Base-by-base conservation (phyloP, 2,113 vertebrate genomes). In the Etheostoma cragini region DNA sequence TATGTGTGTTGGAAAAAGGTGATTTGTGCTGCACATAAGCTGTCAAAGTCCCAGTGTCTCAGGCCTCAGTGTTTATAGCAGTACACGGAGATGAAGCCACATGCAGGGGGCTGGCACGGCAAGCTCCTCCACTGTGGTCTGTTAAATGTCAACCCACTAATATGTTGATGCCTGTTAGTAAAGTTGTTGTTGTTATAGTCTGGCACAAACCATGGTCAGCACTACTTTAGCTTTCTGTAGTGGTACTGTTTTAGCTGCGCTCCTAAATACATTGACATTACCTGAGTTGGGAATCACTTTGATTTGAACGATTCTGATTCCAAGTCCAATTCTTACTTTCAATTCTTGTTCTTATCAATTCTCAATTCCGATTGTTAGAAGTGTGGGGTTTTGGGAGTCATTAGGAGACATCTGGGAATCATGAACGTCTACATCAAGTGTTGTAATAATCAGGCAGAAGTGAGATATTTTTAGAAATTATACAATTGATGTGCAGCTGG, bases 1-100 rank as follows among this genome's bases (percentile, higher is more conserved):
- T 42, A 57, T 68, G 53, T 78, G 33, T 66, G 82, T 54, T 56
- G 62, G 22, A 69, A 45, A 67, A 35, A 42, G 35, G 46, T 24
- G 38, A 65, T 57, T 71, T 71, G 33, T 80, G 68, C 22, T 17
- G 10, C 58, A 73, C 24, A 53, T 49, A 17, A 61, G 46, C 72
- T 78, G 72, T 77, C 72, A 80, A 8, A 12, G 16, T 70, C 63
- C 12, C 22, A 68, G 63, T 69, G 63, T 62, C 57, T 68, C 53
- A 6, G 33, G 45, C 50, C 38, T 70, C 67, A 12, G 15, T 58
- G 26, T 77, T 68, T 76, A 24, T 38, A 60, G 21, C 53, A 45
- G 11, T 58, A 8, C 3, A 54, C 3, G 57, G 1, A 35, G 60
- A 24, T 6, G 69, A 78, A 58, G 64, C 64, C 58, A 19, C 57